These are phyloP conservation scores for Anarhynchus alexandrinus DNA, from an alignment of 2,113 vertebrate species.

Conservation along the genomic window DNA sequence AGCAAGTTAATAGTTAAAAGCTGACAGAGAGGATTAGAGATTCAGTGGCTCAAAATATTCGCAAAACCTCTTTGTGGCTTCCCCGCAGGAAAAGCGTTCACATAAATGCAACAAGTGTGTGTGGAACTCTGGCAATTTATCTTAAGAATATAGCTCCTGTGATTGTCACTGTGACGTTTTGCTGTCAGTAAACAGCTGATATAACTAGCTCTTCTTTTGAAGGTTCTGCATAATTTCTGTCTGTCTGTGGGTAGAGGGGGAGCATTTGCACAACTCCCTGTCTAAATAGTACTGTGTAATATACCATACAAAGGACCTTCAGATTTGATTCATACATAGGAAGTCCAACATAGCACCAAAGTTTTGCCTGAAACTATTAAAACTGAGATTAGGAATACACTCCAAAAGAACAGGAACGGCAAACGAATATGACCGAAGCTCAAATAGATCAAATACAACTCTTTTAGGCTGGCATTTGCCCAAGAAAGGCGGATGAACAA, in stretches of 20 bases:
- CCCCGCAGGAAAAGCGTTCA: background rate
- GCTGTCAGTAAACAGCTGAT: background rate
- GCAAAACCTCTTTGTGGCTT: background rate
- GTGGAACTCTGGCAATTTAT: background rate
- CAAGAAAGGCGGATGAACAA: background rate
- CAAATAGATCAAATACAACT: background rate
- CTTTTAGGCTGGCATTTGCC: background rate
- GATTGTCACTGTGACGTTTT: background rate
- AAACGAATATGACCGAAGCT: background rate
- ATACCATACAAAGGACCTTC: background rate
- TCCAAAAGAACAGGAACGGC: background rate
- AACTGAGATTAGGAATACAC: background rate
- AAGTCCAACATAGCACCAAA: background rate
- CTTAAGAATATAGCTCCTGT: background rate
- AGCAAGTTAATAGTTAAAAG: background rate
- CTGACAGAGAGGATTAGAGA: background rate
- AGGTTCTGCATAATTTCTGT: background rate
- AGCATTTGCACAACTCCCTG: background rate
- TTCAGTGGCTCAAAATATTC: background rate
- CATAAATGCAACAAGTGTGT: background rate
- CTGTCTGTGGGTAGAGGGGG: background rate
- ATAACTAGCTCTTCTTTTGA: background rate
- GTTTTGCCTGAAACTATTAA: background rate
- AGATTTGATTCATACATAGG: fast-evolving
- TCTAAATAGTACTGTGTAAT: background rate